phyloP scores from a whole-genome alignment of 2,113 vertebrate species.

The Semicossyphus pulcher region DNA sequence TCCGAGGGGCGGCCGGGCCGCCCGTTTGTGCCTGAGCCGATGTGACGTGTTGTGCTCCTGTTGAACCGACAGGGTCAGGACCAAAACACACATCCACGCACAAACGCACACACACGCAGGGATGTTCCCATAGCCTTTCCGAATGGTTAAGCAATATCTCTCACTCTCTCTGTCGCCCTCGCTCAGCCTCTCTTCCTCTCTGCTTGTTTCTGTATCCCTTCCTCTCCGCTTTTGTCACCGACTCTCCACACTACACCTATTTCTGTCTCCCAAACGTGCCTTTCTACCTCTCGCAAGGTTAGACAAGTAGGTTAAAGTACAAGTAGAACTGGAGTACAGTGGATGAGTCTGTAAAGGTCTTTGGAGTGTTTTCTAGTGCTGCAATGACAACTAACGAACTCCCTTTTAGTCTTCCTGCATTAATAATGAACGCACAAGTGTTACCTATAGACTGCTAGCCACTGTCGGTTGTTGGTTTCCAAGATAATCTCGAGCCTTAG shows the following conservation, averaged over 20 bases:
- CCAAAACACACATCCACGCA: conserved; percentile 54
- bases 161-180: conserved; percentile 54
- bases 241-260: conserved; percentile 8
- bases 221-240: not conserved
- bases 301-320: not conserved
- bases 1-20: conserved; percentile 33
- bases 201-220: not conserved
- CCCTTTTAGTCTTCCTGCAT: no score
- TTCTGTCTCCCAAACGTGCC: not conserved
- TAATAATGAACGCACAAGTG: not conserved
- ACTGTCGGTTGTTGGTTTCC: no score
- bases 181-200: conserved; percentile 31
- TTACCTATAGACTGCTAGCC: no score
- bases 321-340: no score
- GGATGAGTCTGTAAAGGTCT: no score
- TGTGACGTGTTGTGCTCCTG: conserved; percentile 57
- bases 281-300: not conserved
- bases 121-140: conserved; percentile 82
- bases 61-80: conserved; percentile 56
- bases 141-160: conserved; percentile 81
- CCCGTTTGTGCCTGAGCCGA: conserved; percentile 46
- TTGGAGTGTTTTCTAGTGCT: no score
- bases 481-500: no score
- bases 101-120: conserved; percentile 41
- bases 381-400: not conserved